phyloP scores from a whole-genome alignment of 2,888 invertebrate genomes.

The Apamea epomidion region DNA sequence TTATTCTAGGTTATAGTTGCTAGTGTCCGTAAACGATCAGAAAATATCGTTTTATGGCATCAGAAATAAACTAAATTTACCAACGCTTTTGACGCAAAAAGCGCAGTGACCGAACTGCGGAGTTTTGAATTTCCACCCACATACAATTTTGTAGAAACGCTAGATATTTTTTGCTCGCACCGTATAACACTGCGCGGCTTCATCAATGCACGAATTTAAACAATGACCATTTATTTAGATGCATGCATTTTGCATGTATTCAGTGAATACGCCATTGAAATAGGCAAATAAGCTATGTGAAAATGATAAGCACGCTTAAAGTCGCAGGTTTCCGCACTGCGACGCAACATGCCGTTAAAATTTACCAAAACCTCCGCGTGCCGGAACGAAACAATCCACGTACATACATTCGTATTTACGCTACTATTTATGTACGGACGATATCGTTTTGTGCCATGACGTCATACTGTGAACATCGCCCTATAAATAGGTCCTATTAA shows the following conservation, averaged over 20 bases:
- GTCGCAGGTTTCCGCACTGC: conserved; percentile 79
- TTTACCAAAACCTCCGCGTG: conserved; percentile 81
- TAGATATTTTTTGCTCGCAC: conserved; percentile 29
- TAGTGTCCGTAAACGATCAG: conserved; percentile 15
- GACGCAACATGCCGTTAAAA: conserved; percentile 84
- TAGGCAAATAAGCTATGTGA: conserved; percentile 37
- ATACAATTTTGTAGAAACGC: conserved; percentile 19
- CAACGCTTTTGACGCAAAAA: conserved; percentile 39
- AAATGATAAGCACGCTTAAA: conserved; percentile 66
- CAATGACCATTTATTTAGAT: conserved; percentile 5
- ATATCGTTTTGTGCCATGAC: conserved; percentile 72
- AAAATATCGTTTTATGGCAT: conserved; percentile 19
- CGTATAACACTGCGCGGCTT: conserved; percentile 12
- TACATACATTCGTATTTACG: conserved; percentile 75
- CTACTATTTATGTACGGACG: conserved; percentile 60
- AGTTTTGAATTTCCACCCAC: conserved; percentile 35
- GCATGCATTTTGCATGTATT: conserved; percentile 1
- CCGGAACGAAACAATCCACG: conserved; percentile 79
- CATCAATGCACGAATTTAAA: conserved; percentile 29
- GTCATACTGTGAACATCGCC: conserved; percentile 69
- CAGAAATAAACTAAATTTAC: conserved; percentile 29
- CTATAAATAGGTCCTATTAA: conserved; percentile 68
- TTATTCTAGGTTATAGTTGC: conserved; percentile 9
- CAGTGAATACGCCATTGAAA: conserved; percentile 28
- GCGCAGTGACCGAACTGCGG: conserved; percentile 23